Evolutionary conservation across 2,888 invertebrate genomes (phyloP), one percentile per base, ranked within the genome.

Genomic region (Zelleria hepariella): DNA sequence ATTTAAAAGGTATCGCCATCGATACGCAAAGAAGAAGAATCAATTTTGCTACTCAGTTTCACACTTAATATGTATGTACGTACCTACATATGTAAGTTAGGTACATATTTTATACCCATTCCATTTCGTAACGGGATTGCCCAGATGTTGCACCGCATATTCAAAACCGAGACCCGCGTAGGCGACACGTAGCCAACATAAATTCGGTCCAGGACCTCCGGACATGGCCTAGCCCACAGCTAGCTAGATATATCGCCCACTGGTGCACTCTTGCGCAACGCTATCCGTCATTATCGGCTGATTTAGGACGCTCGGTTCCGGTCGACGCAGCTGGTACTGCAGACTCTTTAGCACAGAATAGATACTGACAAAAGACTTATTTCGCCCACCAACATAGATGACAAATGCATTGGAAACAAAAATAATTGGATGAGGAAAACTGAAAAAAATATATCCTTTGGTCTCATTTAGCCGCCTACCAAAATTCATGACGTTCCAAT

Each of bases 171-270:
- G 32, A 42, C 5, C 15, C 32, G 32, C 32, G 32, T 42, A 42
- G 32, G 32, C 32, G 32, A 42, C 32, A 42, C 32, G 32, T 42
- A 42, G 32, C 32, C 15, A 15, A 10, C 32, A 42, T 42, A 42
- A 42, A 42, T 42, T 42, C 32, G 32, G 15, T 42, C 15, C 32
- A 42, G 23, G 51, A 24, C 10, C 8, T 53, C 55, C 84, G 81
- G 82, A 82, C 85, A 82, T 82, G 82, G 73, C 80, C 86, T 85
- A 81, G 82, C 85, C 67, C 77, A 84, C 84, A 74, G 66, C 62
- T 61, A 27, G 32, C 25, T 32, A 47, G 24, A 24, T 59, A 42
- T 42, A 61, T 65, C 79, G 76, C 78, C 77, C 77, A 80, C 80
- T 67, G 65, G 53, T 58, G 49, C 26, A 58, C 47, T 61, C 68